These are phyloP conservation scores for Volucella inanis DNA, from an alignment of 2,888 invertebrate genomes.

Conservation along the genomic window DNA sequence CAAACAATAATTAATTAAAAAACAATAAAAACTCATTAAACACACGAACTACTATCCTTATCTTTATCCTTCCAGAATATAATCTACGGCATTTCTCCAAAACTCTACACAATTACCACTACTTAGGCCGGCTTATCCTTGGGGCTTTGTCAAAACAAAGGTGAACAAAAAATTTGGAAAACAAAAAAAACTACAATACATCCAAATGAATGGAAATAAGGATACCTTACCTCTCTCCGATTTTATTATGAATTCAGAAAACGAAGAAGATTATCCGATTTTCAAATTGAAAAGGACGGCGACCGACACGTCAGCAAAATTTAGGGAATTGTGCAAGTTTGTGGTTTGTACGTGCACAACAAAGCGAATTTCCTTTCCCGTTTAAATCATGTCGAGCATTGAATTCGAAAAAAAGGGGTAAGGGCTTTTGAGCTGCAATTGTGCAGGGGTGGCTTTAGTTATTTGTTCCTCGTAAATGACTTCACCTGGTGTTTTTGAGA, in stretches of 20 bases:
- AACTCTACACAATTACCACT: slow-evolving; percentile 10
- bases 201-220: too few species aligned
- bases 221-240: too few species aligned
- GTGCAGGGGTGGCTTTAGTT: too few species aligned
- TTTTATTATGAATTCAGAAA: slow-evolving; percentile 40
- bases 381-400: slow-evolving; percentile 40
- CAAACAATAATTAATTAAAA: slow-evolving; percentile 29
- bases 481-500: too few species aligned
- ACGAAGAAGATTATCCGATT: slow-evolving; percentile 13
- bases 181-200: too few species aligned
- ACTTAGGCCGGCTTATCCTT: too few species aligned
- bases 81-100: slow-evolving; percentile 18
- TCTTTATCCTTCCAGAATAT: slow-evolving; percentile 11
- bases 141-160: too few species aligned
- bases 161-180: too few species aligned
- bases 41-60: background rate
- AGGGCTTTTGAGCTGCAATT: slow-evolving; percentile 6
- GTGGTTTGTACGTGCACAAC: slow-evolving; percentile 27
- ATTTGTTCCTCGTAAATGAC: too few species aligned
- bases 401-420: slow-evolving; percentile 20
- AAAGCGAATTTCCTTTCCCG: slow-evolving; percentile 31
- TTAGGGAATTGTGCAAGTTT: slow-evolving; percentile 18
- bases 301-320: slow-evolving; percentile 32
- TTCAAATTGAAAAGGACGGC: slow-evolving; percentile 17
- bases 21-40: slow-evolving; percentile 44